Evolutionary conservation across 2,888 invertebrate genomes (phyloP).

Genomic region (Mamestra brassicae): DNA sequence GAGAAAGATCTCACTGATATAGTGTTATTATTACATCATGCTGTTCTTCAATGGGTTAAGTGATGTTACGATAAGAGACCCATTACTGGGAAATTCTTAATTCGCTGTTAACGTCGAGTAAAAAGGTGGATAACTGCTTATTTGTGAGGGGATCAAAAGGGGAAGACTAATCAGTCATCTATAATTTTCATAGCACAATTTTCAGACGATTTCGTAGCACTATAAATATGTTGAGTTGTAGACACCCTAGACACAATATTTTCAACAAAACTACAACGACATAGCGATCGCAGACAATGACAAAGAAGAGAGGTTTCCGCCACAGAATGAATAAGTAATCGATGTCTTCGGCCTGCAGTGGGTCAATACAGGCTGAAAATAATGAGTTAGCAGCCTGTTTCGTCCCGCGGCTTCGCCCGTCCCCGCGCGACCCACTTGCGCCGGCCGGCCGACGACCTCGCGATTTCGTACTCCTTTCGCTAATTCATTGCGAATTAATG

Average conservation of each 20-base stretch:
- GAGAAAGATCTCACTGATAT: slow-evolving; percentile 12
- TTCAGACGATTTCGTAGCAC: too few species aligned
- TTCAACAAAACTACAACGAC: neutral
- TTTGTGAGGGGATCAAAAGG: neutral
- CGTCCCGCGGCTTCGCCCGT: slow-evolving; percentile 17
- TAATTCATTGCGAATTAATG: slow-evolving; percentile 58
- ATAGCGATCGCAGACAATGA: neutral
- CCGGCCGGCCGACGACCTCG: slow-evolving; percentile 60
- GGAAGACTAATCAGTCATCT: neutral
- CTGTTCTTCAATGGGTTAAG: slow-evolving; percentile 22
- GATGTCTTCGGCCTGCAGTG: slow-evolving; percentile 14
- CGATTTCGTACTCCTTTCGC: slow-evolving; percentile 60
- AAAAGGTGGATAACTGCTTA: too few species aligned
- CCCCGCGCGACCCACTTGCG: slow-evolving; percentile 57
- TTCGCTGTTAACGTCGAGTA: too few species aligned
- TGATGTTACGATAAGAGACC: slow-evolving; percentile 9
- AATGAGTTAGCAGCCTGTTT: slow-evolving; percentile 29
- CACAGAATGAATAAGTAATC: slow-evolving; percentile 21
- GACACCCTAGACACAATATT: neutral
- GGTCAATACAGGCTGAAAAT: slow-evolving; percentile 33
- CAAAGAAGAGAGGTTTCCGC: slow-evolving; percentile 3
- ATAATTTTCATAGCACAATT: too few species aligned
- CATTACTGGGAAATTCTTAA: slow-evolving; percentile 1
- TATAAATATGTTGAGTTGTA: too few species aligned
- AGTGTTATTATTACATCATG: slow-evolving; percentile 4